phyloP scores from a whole-genome alignment of 2,113 vertebrate genomes.

The Trachemys scripta region DNA sequence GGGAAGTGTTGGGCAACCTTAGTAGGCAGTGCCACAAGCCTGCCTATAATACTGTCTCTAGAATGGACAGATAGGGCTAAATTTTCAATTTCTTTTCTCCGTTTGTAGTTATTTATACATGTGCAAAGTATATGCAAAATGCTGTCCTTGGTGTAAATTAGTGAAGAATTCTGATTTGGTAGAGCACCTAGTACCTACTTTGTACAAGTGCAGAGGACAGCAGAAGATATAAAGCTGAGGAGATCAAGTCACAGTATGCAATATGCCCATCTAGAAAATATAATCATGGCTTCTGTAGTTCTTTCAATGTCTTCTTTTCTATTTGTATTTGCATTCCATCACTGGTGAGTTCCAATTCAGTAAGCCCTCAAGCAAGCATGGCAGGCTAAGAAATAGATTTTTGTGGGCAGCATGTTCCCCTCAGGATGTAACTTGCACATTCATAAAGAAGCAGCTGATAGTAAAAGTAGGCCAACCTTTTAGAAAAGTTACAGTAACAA shows the following conservation, averaged over 20 bases:
- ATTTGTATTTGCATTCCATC: conserved; percentile 40
- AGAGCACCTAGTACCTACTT: conserved; percentile 35
- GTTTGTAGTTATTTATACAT: not conserved
- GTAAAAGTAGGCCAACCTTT: not conserved
- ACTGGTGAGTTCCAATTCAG: conserved; percentile 16
- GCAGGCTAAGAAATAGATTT: conserved; percentile 34
- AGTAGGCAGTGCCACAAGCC: not conserved
- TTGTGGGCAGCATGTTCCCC: not conserved
- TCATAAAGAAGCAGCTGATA: not conserved
- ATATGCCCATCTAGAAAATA: conserved; percentile 34
- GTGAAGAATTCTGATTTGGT: not conserved
- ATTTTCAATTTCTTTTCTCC: not conserved
- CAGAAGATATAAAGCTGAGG: not conserved
- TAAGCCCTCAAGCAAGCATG: conserved; percentile 2
- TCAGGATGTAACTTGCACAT: not conserved
- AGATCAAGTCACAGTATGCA: not conserved
- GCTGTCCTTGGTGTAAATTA: not conserved
- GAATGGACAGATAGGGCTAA: not conserved
- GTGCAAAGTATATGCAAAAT: not conserved
- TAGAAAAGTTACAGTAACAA: not conserved
- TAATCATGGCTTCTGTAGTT: not conserved
- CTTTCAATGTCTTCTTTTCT: conserved; percentile 56
- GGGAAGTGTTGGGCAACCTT: not conserved
- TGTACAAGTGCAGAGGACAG: not conserved
- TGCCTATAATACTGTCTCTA: not conserved